Conservation (phyloP, 2,888 invertebrate species). For the Osedax frankpressi region DNA sequence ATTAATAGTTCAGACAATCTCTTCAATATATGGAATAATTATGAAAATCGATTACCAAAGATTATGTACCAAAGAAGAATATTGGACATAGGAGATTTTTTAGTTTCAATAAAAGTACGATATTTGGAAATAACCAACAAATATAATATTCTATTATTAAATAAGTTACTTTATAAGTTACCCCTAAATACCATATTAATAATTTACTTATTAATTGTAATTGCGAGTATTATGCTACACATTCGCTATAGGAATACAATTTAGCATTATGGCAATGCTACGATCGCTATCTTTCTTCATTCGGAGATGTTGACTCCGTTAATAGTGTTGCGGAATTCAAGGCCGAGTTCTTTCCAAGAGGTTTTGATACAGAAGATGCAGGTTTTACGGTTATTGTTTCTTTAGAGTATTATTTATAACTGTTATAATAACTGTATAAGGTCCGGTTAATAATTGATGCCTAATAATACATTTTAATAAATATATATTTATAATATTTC, state of each 20-base stretch:
- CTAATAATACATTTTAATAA: too few species aligned
- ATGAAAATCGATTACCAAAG: slow-evolving; percentile 38
- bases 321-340: slow-evolving; percentile 37
- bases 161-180: too few species aligned
- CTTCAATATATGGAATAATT: slow-evolving; percentile 45
- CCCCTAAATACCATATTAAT: too few species aligned
- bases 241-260: slow-evolving; percentile 36
- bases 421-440: too few species aligned
- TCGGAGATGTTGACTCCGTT: slow-evolving; percentile 31
- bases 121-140: too few species aligned
- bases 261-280: slow-evolving; percentile 44
- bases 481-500: too few species aligned
- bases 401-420: too few species aligned
- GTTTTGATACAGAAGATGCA: slow-evolving; percentile 38
- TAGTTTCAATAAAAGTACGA: slow-evolving; percentile 40
- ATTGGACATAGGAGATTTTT: slow-evolving; percentile 42
- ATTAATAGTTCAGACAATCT: slow-evolving; percentile 35
- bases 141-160: too few species aligned
- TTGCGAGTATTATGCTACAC: background rate
- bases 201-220: background rate
- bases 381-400: slow-evolving; percentile 42
- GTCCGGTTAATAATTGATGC: too few species aligned
- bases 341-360: slow-evolving; percentile 37
- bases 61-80: slow-evolving; percentile 37
- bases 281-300: slow-evolving; percentile 39